Evolutionary conservation across 2,113 vertebrate species (phyloP), one percentile per base, ranked within the genome.

Genomic region (Lichenostomus cassidix): DNA sequence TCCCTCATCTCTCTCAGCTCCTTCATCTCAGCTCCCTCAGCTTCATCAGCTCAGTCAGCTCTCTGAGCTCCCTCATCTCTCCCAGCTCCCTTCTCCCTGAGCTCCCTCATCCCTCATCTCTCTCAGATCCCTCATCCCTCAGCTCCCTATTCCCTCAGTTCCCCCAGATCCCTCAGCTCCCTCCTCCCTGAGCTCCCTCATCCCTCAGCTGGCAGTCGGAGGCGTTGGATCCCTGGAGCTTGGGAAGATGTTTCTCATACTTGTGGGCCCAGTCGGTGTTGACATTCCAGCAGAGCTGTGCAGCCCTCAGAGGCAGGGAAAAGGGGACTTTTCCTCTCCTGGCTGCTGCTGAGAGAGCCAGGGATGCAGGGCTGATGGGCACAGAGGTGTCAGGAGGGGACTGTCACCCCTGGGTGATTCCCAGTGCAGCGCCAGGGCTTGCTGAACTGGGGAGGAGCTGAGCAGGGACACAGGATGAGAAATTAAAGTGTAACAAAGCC

Each of bases 301-400:
- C 16, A 14, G 76, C 55, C 17, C 64, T 41, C 1, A 0, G 25
- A 44, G 58, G 25, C 31, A 4, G 69, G 49, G 44, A 20, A 46
- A 46, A 63, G 0, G 17, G 37, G 42, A 10, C 44, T 20, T n/a
- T 35, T 42, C 63, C 55, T 31, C n/a, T 0, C 23, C 11, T 10
- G 35, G 47, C 37, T 70, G 63, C 2, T 41, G 52, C 46, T 15
- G 44, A 46, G 19, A 10, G 44, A 44, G 44, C 25, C 46, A 24
- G 42, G 44, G 31, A 4, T 1, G 0, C 1, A 1, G 5, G 5
- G 24, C 3, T 23, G 55, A 23, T 8, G n/a, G 35, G 63, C 68
- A 67, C 55, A 21, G 49, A 33, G 4, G 0, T n/a, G 58, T 5
- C 11, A 37, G 76, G 28, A 25, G 46, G 35, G n/a, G 60, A 6